phyloP scores from a whole-genome alignment of 2,888 invertebrate species.

The Drosophila neoperkinsi region DNA sequence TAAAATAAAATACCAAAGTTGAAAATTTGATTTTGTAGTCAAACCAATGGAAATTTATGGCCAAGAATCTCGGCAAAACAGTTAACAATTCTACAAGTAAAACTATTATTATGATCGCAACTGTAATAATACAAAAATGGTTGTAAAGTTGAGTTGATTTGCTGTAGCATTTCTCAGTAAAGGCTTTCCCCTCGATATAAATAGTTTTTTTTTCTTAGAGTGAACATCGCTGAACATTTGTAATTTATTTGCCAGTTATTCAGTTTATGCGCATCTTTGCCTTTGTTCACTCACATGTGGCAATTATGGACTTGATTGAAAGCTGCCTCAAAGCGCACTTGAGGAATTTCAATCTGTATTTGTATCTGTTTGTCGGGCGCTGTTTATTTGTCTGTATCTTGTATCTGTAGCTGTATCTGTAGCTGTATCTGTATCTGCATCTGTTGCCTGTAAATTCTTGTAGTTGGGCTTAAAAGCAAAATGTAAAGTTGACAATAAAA shows the following conservation, averaged over 20 bases:
- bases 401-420: slow-evolving; percentile 3
- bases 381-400: slow-evolving; percentile 10
- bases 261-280: slow-evolving; percentile 22
- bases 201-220: neutral
- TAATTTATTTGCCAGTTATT: slow-evolving; percentile 13
- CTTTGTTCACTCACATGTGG: slow-evolving; percentile 35
- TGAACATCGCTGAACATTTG: slow-evolving; percentile 7
- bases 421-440: slow-evolving; percentile 14
- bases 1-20: neutral
- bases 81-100: neutral
- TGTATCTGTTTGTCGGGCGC: slow-evolving; percentile 2
- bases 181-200: neutral
- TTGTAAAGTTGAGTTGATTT: neutral
- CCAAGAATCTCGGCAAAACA: neutral
- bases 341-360: slow-evolving; percentile 3
- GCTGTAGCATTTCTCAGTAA: neutral
- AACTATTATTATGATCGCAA: neutral
- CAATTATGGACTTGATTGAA: slow-evolving; percentile 36
- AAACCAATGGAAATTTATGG: neutral
- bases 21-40: neutral
- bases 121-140: neutral
- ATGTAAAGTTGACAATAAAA: slow-evolving; percentile 72
- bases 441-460: slow-evolving; percentile 21
- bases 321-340: slow-evolving; percentile 32
- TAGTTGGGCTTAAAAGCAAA: slow-evolving; percentile 44